Percentiles rank a stretch among this genome's conserved stretches.
These are phyloP conservation scores for Nebria ingens DNA, from an alignment of 1,140 invertebrate species.

Conservation along the genomic window DNA sequence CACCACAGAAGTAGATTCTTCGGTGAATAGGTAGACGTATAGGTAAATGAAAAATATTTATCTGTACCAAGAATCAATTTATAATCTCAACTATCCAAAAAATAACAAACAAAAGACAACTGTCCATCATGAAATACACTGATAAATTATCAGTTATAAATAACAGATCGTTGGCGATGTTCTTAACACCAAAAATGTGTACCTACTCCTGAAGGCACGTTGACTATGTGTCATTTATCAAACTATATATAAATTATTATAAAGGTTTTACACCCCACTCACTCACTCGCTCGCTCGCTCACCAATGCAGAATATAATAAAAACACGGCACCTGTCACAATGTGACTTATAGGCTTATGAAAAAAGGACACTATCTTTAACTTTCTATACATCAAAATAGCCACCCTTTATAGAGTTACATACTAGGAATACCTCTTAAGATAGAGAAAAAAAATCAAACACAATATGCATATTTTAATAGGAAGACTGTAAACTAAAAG, in stretches of 20 bases:
- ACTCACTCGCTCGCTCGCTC: too few relatives aligned
- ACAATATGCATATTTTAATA: background rate
- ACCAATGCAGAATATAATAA: background rate
- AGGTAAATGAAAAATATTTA: too few relatives aligned
- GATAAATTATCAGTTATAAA: constrained; percentile 1
- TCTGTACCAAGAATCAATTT: background rate
- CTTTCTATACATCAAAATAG: too few relatives aligned
- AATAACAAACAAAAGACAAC: constrained; percentile 1
- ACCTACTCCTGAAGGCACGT: background rate
- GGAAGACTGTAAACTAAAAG: background rate
- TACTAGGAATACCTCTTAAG: too few relatives aligned
- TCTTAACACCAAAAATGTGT: background rate
- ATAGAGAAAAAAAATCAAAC: constrained; percentile 12
- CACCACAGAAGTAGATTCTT: too few relatives aligned
- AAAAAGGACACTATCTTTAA: too few relatives aligned
- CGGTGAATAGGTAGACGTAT: background rate
- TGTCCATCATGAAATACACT: constrained; percentile 1
- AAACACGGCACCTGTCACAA: background rate
- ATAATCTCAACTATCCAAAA: background rate
- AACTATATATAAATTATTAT: background rate
- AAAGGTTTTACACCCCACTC: too few relatives aligned
- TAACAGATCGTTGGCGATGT: background rate
- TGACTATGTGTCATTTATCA: constrained; percentile 3
- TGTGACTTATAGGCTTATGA: constrained; percentile 5
- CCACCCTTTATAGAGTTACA: too few relatives aligned